Evolutionary conservation across 1,140 invertebrate species (phyloP), one percentile per base, ranked within the genome.

Genomic region (Agrypnia vestita): DNA sequence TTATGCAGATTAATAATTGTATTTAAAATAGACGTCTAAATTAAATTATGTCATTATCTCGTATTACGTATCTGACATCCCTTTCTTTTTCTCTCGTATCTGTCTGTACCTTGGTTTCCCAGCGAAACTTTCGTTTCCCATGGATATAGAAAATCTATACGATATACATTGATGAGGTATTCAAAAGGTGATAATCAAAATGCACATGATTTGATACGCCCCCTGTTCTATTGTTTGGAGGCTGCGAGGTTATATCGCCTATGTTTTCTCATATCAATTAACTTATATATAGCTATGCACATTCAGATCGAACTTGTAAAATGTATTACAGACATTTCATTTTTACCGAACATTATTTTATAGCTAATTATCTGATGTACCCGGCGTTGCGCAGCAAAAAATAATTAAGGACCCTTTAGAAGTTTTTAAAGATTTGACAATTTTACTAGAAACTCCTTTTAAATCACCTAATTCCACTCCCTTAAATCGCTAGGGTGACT

Each of bases 41-140:
- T 12, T 15, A 13, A 51, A 13, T 51, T 51, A 51, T 15, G 8
- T 13, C 11, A 51, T 13, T 51, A 9, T 51, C 49, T 51, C 1
- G 49, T 51, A 51, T 51, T 51, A 15, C 49, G 11, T 56, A 9
- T 59, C 21, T 15, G 21, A 1, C 15, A 59, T 19, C 13, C 55
- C 55, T 59, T 59, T 59, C 55, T 59, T 21, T 59, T 59, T 59
- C 6, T 17, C 12, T 1, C n/a, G n/a, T n/a, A n/a, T n/a, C n/a
- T n/a, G n/a, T 59, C 15, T 59, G 21, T 59, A 3, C 6, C 25
- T 35, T 35, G 1, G 25, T 35, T 35, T 35, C 25, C 6, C 25
- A 35, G 61, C 11, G 61, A 64, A 64, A 64, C 61, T 64, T 64
- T 64, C 61, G 9, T 64, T 64, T 64, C 61, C 35, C 61, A 43